phyloP scores from a whole-genome alignment of 2,113 vertebrate genomes.

The Ceuthmochares aereus region DNA sequence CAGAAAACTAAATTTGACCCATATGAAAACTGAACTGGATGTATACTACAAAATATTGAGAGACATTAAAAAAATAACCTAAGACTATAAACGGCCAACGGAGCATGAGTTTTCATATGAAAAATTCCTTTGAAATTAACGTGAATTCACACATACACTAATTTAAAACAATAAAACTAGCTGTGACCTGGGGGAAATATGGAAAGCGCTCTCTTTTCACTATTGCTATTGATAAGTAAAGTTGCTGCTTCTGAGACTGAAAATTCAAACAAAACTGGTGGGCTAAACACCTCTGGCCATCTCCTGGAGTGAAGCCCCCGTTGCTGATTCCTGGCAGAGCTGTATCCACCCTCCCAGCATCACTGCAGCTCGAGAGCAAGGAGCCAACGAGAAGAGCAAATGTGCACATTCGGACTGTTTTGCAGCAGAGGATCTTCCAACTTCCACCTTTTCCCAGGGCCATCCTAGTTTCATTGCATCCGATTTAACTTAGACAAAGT shows the following conservation, averaged over 20 bases:
- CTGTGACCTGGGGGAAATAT: not conserved
- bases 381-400: not conserved
- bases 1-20: not conserved
- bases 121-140: not conserved
- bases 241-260: not conserved
- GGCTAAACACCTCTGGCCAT: not conserved
- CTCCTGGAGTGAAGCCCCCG: not conserved
- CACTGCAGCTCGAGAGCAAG: not conserved
- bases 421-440: not conserved
- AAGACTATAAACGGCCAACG: not conserved
- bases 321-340: not conserved
- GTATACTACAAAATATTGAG: not conserved
- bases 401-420: rapidly evolving
- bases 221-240: not conserved
- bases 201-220: not conserved
- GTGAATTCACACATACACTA: not conserved
- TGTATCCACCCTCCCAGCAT: rapidly evolving
- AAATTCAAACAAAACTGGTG: not conserved
- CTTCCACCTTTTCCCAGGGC: not conserved
- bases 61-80: not conserved
- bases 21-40: not conserved
- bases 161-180: not conserved
- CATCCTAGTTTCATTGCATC: too few species aligned
- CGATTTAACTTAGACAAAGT: not conserved
- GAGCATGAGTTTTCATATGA: not conserved